These are phyloP conservation scores for Bathynomus jamesi DNA, from an alignment of 1,140 invertebrate genomes.

Conservation along the genomic window DNA sequence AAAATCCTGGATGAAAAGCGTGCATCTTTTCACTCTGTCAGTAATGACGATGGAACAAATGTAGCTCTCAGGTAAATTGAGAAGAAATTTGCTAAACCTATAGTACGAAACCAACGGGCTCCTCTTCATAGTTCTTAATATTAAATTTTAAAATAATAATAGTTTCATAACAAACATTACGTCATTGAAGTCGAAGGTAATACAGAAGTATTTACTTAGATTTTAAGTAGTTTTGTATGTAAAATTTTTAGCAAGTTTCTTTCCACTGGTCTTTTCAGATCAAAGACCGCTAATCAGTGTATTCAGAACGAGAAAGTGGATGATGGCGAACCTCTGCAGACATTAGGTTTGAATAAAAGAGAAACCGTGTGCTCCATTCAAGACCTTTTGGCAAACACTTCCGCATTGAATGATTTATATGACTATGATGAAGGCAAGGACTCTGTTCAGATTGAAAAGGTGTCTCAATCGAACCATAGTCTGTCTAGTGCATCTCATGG, in stretches of 20 bases:
- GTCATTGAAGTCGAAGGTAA: not conserved
- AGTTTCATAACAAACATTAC: not conserved
- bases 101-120: no score
- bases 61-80: no score
- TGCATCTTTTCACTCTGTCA: no score
- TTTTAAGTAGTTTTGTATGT: not conserved
- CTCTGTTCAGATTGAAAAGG: not conserved
- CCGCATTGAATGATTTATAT: constrained; percentile 18
- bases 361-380: constrained; percentile 26
- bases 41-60: no score
- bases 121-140: not conserved
- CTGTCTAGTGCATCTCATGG: no score
- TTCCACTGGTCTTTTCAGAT: not conserved
- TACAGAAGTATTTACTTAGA: not conserved
- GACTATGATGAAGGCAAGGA: not conserved
- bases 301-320: not conserved
- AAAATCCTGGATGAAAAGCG: no score
- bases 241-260: not conserved
- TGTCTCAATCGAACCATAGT: no score
- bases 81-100: no score
- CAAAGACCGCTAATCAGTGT: no score
- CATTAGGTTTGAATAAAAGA: not conserved
- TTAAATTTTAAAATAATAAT: not conserved
- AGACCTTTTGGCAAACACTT: constrained; percentile 32
- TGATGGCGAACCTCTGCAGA: not conserved